Evolutionary conservation across 2,113 vertebrate species (phyloP).

Genomic region (Haemorhous mexicanus): DNA sequence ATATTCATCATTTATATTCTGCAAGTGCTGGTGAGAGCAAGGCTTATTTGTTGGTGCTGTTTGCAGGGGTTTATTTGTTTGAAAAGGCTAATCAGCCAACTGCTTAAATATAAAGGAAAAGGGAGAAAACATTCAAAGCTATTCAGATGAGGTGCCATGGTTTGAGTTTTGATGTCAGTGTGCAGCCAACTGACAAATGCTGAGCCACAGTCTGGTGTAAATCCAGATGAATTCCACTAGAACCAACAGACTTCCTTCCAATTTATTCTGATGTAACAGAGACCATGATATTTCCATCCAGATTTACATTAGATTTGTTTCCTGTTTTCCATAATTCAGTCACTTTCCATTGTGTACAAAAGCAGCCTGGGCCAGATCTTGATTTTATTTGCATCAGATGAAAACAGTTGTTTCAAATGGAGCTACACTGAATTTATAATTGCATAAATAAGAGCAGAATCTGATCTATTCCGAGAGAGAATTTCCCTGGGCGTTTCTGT

Average conservation of each 20-base stretch:
- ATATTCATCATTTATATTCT: neutral
- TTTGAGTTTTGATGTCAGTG: neutral
- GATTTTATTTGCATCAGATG: conserved; percentile 43
- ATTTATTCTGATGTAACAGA: conserved; percentile 48
- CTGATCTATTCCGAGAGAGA: neutral
- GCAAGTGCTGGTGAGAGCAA: neutral
- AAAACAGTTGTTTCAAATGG: conserved; percentile 17
- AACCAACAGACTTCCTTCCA: conserved; percentile 30
- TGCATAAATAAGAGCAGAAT: neutral
- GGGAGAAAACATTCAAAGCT: conserved; percentile 32
- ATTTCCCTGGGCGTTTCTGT: neutral
- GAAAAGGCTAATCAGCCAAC: conserved; percentile 44
- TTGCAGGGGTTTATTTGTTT: conserved; percentile 24
- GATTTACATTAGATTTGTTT: conserved; percentile 60
- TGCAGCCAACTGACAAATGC: conserved; percentile 50
- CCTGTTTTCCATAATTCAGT: conserved; percentile 48
- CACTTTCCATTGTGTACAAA: conserved; percentile 5
- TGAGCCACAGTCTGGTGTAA: conserved; percentile 40
- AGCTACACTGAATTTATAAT: neutral
- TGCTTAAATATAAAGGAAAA: conserved; percentile 23
- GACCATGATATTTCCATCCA: conserved; percentile 31
- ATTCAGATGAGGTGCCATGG: conserved; percentile 31
- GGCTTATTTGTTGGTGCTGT: neutral
- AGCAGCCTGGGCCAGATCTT: conserved; percentile 27
- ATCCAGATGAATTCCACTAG: conserved; percentile 43